Evolutionary conservation across 2,888 invertebrate species (phyloP).

Genomic region (Chaetoderma sp.): DNA sequence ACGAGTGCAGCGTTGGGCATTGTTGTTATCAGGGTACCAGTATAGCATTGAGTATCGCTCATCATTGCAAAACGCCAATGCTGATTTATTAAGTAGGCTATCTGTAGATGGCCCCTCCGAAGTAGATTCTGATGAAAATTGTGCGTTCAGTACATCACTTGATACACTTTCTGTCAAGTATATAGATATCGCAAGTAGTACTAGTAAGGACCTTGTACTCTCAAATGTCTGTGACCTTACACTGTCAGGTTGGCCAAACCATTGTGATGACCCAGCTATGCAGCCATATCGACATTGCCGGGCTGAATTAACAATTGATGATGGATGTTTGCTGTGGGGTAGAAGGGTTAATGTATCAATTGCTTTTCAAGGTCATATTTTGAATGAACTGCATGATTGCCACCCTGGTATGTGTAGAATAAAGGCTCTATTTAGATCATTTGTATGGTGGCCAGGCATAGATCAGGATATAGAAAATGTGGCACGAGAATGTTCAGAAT

Average conservation of each 20-base stretch:
- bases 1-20: constrained; percentile 50
- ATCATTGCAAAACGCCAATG: constrained; percentile 52
- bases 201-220: constrained; percentile 24
- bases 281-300: constrained; percentile 18
- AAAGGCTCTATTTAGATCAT: constrained; percentile 37
- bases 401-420: constrained; percentile 39
- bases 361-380: constrained; percentile 13
- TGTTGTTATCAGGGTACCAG: constrained; percentile 57
- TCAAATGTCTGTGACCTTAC: background rate
- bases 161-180: constrained; percentile 29
- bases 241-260: background rate
- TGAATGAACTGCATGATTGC: constrained; percentile 27
- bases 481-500: constrained; percentile 39
- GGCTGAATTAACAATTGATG: constrained; percentile 22
- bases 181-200: constrained; percentile 20
- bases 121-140: constrained; percentile 5
- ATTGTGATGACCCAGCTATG: constrained; percentile 10
- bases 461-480: constrained; percentile 42
- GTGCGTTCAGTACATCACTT: constrained; percentile 22
- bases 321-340: constrained; percentile 32
- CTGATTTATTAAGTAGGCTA: constrained; percentile 55
- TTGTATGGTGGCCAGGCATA: constrained; percentile 25
- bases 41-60: constrained; percentile 55
- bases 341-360: constrained; percentile 38
- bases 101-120: background rate